Percentiles rank a stretch among this genome's conserved stretches.
Evolutionary conservation across 1,140 invertebrate species (phyloP).

Genomic region (Aleiodes sp.): DNA sequence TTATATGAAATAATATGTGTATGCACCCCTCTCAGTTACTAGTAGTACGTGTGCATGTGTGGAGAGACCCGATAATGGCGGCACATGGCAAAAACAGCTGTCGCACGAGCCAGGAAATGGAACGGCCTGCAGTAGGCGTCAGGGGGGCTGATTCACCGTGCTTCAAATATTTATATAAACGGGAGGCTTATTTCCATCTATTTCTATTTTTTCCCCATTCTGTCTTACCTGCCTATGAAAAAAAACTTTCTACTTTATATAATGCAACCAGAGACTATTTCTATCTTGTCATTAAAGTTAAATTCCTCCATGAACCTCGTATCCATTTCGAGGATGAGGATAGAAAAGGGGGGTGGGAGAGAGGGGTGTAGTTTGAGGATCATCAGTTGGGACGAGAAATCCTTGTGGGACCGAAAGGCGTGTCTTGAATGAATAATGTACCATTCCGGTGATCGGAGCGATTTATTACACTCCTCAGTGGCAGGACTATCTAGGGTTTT

Average conservation of each 20-base stretch:
- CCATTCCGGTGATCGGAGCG: conserved; percentile 38
- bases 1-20: background rate
- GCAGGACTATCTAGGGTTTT: background rate
- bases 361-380: background rate
- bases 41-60: background rate
- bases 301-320: background rate
- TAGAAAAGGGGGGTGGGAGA: no score
- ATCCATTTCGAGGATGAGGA: background rate
- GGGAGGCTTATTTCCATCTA: background rate
- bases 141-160: background rate
- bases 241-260: background rate
- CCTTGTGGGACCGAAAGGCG: conserved; percentile 5
- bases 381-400: conserved; percentile 2
- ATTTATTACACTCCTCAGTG: conserved; percentile 37
- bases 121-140: conserved; percentile 36
- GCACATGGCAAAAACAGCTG: conserved; percentile 45
- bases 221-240: no score
- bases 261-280: no score
- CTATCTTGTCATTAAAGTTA: background rate
- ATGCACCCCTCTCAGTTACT: background rate
- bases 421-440: conserved; percentile 34
- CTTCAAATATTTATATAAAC: background rate
- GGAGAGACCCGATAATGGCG: conserved; percentile 34
- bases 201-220: no score
- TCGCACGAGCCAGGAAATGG: conserved; percentile 45